Evolutionary conservation across 2,797 vertebrate genomes (phyloP).

Genomic region (Coreius guichenoti): DNA sequence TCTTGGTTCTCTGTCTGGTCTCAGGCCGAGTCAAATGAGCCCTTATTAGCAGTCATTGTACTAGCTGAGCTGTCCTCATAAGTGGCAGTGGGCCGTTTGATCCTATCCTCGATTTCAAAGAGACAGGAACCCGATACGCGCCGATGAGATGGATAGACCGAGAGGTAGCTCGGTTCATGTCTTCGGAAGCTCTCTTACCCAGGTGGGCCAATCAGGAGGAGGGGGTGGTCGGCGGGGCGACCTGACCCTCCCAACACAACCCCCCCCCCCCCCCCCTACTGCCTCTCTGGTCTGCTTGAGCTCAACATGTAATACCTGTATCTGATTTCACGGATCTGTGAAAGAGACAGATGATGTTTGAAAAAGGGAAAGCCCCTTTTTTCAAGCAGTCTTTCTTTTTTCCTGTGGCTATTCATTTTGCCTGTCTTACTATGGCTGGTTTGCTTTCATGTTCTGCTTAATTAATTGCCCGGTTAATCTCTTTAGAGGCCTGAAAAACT

Average conservation of each 20-base stretch:
- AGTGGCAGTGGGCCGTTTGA: conserved; percentile 75
- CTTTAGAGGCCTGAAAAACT: conserved; percentile 15
- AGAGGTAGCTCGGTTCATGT: conserved; percentile 24
- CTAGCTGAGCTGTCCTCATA: conserved; percentile 67
- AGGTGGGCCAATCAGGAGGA: conserved; percentile 42
- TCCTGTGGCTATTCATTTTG: conserved; percentile 21
- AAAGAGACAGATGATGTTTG: conserved; percentile 54
- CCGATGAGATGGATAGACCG: conserved; percentile 49
- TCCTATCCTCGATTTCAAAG: conserved; percentile 80
- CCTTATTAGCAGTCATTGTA: conserved; percentile 70
- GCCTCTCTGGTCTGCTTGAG: conserved; percentile 23
- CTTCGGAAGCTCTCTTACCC: conserved; percentile 47
- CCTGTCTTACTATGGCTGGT: conserved; percentile 21
- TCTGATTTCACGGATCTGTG: conserved; percentile 58
- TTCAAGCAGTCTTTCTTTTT: conserved; percentile 40
- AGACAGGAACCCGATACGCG: conserved; percentile 71
- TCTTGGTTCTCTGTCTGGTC: conserved; percentile 56
- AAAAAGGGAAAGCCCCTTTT: conserved; percentile 49
- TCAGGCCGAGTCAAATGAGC: conserved; percentile 59
- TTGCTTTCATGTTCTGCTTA: conserved; percentile 42
- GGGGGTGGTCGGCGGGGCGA: conserved; percentile 7
- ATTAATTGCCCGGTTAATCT: conserved; percentile 55
- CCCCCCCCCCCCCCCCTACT: not conserved
- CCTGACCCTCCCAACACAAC: conserved; percentile 26
- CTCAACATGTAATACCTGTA: conserved; percentile 59